These are phyloP conservation scores for Drosophila kambysellisi DNA, from an alignment of 2,888 invertebrate species.

Conservation along the genomic window DNA sequence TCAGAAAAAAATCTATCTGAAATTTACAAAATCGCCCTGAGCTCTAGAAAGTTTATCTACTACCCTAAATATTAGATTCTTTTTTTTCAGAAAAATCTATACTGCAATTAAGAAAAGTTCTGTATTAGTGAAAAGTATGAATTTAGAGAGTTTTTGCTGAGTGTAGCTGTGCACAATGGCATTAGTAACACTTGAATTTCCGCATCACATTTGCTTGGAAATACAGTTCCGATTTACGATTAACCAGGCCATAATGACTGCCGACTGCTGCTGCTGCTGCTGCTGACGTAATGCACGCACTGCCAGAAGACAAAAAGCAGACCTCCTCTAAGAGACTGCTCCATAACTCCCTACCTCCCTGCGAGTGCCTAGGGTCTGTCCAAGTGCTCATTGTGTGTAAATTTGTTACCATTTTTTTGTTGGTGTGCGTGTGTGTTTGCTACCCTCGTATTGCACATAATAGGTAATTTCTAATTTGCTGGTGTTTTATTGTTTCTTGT, in stretches of 20 bases:
- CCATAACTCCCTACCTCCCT: background rate
- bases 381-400: slow-evolving; percentile 74
- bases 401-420: slow-evolving; percentile 70
- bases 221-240: slow-evolving; percentile 69
- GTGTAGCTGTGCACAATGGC: slow-evolving; percentile 33
- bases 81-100: background rate
- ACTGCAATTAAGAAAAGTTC: background rate
- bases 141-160: slow-evolving; percentile 1
- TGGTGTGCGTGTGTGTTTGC: slow-evolving; percentile 29
- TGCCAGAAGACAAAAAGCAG: slow-evolving; percentile 50
- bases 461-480: slow-evolving; percentile 80
- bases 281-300: slow-evolving; percentile 75
- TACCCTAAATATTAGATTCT: background rate
- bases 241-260: slow-evolving; percentile 56
- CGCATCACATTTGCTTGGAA: slow-evolving; percentile 60
- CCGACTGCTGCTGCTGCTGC: slow-evolving; percentile 9
- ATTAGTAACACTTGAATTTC: slow-evolving; percentile 61
- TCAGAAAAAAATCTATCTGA: background rate
- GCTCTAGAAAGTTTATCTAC: background rate
- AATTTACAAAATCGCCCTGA: too few relatives aligned
- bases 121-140: background rate
- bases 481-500: slow-evolving; percentile 78
- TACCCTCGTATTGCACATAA: slow-evolving; percentile 66
- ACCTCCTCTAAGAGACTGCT: slow-evolving; percentile 11
- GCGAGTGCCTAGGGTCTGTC: slow-evolving; percentile 32